A percentile compares a stretch with the other conserved stretches of the same genome.
Evolutionary conservation across 2,797 vertebrate genomes (phyloP).

Genomic region (Gouania willdenowi): DNA sequence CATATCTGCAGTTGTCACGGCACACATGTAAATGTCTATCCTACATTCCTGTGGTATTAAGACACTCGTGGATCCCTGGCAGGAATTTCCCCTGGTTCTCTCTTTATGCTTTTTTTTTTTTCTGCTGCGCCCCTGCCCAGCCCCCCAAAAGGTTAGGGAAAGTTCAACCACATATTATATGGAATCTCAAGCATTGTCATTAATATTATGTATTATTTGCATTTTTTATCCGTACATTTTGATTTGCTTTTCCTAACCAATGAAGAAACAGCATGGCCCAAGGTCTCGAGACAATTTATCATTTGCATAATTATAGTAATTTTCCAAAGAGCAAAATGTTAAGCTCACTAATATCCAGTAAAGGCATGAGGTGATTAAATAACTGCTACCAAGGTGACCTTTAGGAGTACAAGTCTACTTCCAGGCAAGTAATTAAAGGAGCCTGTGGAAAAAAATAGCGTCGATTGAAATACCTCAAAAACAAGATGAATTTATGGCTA

Average conservation of each 20-base stretch:
- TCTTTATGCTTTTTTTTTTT: slow-evolving; percentile 25
- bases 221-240: too few relatives aligned
- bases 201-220: too few relatives aligned
- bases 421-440: slow-evolving; percentile 19
- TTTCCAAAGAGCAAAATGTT: too few relatives aligned
- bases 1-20: slow-evolving; percentile 38
- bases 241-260: too few relatives aligned
- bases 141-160: slow-evolving; percentile 52
- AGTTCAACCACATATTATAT: slow-evolving; percentile 61
- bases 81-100: slow-evolving; percentile 59
- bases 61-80: slow-evolving; percentile 48
- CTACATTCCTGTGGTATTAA: slow-evolving; percentile 65
- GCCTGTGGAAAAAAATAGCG: slow-evolving; percentile 15
- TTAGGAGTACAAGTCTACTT: slow-evolving; percentile 38
- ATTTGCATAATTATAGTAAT: too few relatives aligned
- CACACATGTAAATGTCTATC: slow-evolving; percentile 33
- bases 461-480: slow-evolving; percentile 22
- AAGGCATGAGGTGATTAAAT: slow-evolving; percentile 19
- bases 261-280: too few relatives aligned
- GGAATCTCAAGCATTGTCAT: slow-evolving; percentile 41
- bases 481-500: slow-evolving; percentile 21
- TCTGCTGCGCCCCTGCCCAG: slow-evolving; percentile 45
- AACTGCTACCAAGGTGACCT: slow-evolving; percentile 10
- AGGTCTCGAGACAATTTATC: too few relatives aligned
- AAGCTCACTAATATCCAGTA: slow-evolving; percentile 6